Base-by-base conservation (phyloP, 2,888 invertebrate species). In the Cryptocheilus praepositus region DNA sequence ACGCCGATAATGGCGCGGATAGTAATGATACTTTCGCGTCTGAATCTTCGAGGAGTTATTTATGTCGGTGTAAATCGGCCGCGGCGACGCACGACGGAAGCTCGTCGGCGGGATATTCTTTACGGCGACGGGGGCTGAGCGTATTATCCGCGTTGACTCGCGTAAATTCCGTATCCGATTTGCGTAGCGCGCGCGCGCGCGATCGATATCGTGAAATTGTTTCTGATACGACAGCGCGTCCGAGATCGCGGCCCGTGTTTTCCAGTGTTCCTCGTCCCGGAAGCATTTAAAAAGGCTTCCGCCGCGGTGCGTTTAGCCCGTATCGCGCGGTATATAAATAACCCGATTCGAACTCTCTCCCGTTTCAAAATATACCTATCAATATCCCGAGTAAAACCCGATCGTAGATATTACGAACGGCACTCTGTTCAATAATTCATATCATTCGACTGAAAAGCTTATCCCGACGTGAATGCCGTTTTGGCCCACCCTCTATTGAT, bases 371-470 rank as follows among this genome's bases (percentile, higher is more conserved):
- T 68, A 79, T 58, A 67, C 56, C 63, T 63, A 77, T 71, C 79
- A 70, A 76, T 76, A 79, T 70, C 66, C 69, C 3, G n/a, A 51
- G 67, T 44, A 58, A 58, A 71, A 65, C 60, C 62, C 58, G 73
- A 71, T 76, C 71, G 54, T 62, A 60, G 76, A 76, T 70, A 74
- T 57, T 60, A 67, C 68, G 67, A 57, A 56, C 67, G 56, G 61
- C 53, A 49, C 52, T 49, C 71, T 60, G 66, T 79, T 77, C 79
- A 76, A 77, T 77, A 77, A 77, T 77, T 77, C 77, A 77, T 77
- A 69, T 76, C 73, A 71, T 74, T 70, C 74, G 69, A 52, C 59
- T 68, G 77, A 70, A 70, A 77, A 74, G 79, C 77, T 64, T 67
- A 70, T 44, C 36, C 36, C 36, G 36, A 36, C 36, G 8, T 7